Percentiles rank a stretch among this genome's conserved stretches.
Conservation (phyloP, 2,797 vertebrate species). For the Tinamus major region DNA sequence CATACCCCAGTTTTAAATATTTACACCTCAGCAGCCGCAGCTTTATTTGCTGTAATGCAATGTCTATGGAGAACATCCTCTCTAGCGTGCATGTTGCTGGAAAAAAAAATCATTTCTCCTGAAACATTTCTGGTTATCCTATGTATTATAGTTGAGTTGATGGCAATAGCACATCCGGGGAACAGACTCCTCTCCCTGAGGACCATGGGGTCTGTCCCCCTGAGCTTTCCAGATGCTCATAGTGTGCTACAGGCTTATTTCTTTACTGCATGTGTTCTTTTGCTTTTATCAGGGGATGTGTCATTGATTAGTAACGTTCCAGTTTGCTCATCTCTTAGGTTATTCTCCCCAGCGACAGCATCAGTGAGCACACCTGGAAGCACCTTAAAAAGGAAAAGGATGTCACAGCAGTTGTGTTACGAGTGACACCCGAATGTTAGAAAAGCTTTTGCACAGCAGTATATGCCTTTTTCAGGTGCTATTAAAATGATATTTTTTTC, state of each 20-base stretch:
- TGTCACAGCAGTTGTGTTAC: not conserved
- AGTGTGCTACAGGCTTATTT: not conserved
- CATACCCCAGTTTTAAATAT: not conserved
- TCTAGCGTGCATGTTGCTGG: not conserved
- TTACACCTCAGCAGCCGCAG: not conserved
- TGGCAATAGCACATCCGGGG: not conserved
- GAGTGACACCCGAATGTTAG: not conserved
- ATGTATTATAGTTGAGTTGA: not conserved
- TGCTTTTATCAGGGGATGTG: not conserved
- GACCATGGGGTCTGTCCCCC: not conserved
- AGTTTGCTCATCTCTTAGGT: not conserved
- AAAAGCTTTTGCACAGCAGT: not conserved
- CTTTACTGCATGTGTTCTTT: not conserved
- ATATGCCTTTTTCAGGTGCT: not conserved
- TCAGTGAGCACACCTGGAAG: not conserved
- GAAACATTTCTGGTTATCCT: not conserved
- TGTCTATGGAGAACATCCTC: not conserved
- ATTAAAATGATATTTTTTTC: not conserved
- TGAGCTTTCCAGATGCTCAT: not conserved
- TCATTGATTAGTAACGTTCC: not conserved
- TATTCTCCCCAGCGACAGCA: not conserved
- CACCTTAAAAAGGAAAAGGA: not conserved
- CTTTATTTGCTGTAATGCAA: not conserved
- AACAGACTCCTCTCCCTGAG: not conserved
- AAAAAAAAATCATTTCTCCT: not conserved